Base-by-base conservation (phyloP, 2,888 invertebrate species). In the Trisateles emortualis region DNA sequence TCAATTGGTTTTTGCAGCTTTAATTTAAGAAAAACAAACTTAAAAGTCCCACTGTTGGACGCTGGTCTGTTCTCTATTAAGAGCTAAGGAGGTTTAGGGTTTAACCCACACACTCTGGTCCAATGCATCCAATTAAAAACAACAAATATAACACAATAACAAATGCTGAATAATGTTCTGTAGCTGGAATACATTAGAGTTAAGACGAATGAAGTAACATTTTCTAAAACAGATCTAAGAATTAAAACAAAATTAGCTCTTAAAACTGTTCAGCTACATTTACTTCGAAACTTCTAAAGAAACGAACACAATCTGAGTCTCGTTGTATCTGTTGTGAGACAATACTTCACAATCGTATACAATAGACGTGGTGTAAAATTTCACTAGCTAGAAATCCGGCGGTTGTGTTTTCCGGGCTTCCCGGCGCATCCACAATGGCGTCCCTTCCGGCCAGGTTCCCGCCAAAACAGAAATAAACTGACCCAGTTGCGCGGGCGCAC, bases 391-490 rank as follows among this genome's bases (percentile, higher is more conserved):
- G 89, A 91, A 92, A 88, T 89, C 90, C 90, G 87, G 84, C 82
- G 81, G 81, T 78, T 84, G 85, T 86, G 59, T 90, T 91, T 90
- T 90, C 92, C 88, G 90, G 90, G 90, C 84, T 89, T 87, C 90
- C 90, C 87, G 73, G 82, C 84, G 81, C 88, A 86, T 89, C 90
- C 84, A 92, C 92, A 92, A 92, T 92, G 90, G 90, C 87, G 89
- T 76, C 87, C 82, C 83, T 90, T 92, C 92, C 92, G 92, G 91
- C 88, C 90, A 86, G 87, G 89, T 90, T 92, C 92, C 90, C 92
- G 92, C 91, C 92, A 90, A 91, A 92, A 88, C 90, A 88, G 90
- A 92, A 92, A 92, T 92, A 92, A 87, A 83, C 87, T 91, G 92
- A 91, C 92, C 92, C 81, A 92, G 86, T 90, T 92, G 83, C 87